Percentiles rank a stretch among this genome's conserved stretches.
Conservation (phyloP, 2,113 vertebrate genomes). For the Sceloporus tristichus region DNA sequence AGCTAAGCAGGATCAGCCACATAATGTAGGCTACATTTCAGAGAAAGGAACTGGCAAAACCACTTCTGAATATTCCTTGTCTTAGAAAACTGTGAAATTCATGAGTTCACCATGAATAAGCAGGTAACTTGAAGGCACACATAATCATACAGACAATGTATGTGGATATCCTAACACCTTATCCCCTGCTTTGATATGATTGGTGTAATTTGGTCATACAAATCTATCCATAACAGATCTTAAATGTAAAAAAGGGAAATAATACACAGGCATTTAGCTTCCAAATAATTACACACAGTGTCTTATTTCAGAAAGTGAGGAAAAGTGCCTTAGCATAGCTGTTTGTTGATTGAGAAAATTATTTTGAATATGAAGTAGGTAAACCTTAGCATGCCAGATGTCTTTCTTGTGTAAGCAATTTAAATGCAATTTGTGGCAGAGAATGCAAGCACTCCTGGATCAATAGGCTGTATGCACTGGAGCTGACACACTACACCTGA, state of each 20-base stretch:
- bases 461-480: constrained; percentile 88
- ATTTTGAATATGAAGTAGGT: constrained; percentile 78
- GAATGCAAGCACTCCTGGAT: constrained; percentile 80
- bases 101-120: too few relatives aligned
- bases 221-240: constrained; percentile 10
- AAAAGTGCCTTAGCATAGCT: constrained; percentile 21
- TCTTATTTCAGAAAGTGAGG: constrained; percentile 49
- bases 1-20: too few relatives aligned
- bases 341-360: constrained; percentile 57
- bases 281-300: constrained; percentile 24
- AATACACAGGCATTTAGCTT: background rate
- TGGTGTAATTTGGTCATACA: background rate
- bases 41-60: too few relatives aligned
- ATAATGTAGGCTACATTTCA: too few relatives aligned
- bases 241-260: constrained; percentile 27
- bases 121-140: too few relatives aligned
- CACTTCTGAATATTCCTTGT: too few relatives aligned
- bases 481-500: constrained; percentile 88
- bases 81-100: too few relatives aligned
- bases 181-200: constrained; percentile 13
- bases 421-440: constrained; percentile 83
- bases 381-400: constrained; percentile 75
- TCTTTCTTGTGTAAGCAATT: constrained; percentile 75
- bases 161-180: constrained; percentile 31
- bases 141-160: too few relatives aligned